Conservation (phyloP, 2,113 vertebrate genomes). For the Campylorhamphus procurvoides region DNA sequence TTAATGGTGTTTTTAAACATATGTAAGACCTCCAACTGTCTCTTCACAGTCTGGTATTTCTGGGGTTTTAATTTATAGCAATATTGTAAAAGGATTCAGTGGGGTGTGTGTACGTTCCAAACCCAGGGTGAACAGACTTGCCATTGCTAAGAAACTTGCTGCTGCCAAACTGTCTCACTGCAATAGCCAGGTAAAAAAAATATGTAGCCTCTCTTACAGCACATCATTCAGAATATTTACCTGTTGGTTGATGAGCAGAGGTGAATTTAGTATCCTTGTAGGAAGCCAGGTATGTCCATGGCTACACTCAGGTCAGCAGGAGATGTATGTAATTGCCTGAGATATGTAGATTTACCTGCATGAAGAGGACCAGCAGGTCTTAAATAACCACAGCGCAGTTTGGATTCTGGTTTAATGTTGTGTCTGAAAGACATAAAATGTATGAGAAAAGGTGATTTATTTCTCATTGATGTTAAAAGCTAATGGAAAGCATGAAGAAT, state of each 20-base stretch:
- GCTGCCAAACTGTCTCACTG: not conserved
- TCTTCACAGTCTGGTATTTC: not conserved
- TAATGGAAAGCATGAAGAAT: not conserved
- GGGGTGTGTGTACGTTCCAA: rapidly evolving
- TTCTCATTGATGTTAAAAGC: not conserved
- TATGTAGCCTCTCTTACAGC: not conserved
- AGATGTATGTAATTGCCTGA: not conserved
- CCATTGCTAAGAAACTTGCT: not conserved
- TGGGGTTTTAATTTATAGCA: not conserved
- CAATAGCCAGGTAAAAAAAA: not conserved
- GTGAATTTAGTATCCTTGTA: not conserved
- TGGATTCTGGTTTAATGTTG: not conserved
- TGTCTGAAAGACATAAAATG: not conserved
- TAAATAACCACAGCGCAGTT: not conserved
- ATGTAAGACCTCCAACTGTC: not conserved
- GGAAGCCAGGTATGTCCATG: not conserved
- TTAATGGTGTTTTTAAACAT: not conserved
- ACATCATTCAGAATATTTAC: not conserved
- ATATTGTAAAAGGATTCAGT: rapidly evolving
- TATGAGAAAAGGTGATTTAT: not conserved
- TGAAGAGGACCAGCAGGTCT: not conserved
- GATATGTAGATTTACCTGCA: not conserved
- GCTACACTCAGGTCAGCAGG: not conserved
- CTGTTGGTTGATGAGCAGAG: not conserved
- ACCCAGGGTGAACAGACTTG: not conserved